Percentiles rank a stretch among this genome's conserved stretches.
These are phyloP conservation scores for Hymenochirus boettgeri DNA, from an alignment of 2,113 vertebrate species.

Conservation along the genomic window DNA sequence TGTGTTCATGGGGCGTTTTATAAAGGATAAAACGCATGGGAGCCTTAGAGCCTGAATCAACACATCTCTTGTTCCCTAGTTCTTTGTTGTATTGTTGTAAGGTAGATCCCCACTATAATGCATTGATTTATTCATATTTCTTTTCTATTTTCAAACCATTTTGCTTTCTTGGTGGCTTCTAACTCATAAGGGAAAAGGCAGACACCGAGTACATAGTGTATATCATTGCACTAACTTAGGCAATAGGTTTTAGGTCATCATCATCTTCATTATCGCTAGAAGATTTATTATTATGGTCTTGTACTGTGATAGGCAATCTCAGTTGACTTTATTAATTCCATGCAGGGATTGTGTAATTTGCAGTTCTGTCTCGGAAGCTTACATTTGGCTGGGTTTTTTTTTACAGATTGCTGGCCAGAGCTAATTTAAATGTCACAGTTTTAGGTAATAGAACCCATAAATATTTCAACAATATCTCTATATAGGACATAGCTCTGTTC, in stretches of 20 bases:
- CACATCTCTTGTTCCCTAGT: too few relatives aligned
- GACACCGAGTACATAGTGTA: neutral
- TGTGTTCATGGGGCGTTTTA: too few relatives aligned
- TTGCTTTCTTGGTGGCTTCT: too few relatives aligned
- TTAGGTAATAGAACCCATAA: neutral
- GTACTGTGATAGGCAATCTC: neutral
- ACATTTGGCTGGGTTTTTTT: constrained; percentile 5
- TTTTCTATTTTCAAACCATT: too few relatives aligned
- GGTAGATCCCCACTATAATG: too few relatives aligned
- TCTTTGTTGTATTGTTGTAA: too few relatives aligned
- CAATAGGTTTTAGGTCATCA: constrained; percentile 17
- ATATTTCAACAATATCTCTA: neutral
- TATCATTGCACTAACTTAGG: neutral
- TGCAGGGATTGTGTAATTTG: constrained; percentile 16
- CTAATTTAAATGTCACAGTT: constrained; percentile 4
- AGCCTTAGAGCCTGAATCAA: too few relatives aligned
- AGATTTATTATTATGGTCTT: constrained; percentile 23
- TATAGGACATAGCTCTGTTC: too few relatives aligned
- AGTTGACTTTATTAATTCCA: constrained; percentile 14
- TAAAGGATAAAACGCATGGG: too few relatives aligned
- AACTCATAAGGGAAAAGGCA: too few relatives aligned
- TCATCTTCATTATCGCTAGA: constrained; percentile 3
- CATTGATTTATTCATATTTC: too few relatives aligned
- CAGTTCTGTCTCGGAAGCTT: neutral
- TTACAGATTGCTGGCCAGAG: constrained; percentile 5